These are phyloP conservation scores for Chrysochloris asiatica DNA, from an alignment of 2,113 vertebrate species.

Conservation along the genomic window DNA sequence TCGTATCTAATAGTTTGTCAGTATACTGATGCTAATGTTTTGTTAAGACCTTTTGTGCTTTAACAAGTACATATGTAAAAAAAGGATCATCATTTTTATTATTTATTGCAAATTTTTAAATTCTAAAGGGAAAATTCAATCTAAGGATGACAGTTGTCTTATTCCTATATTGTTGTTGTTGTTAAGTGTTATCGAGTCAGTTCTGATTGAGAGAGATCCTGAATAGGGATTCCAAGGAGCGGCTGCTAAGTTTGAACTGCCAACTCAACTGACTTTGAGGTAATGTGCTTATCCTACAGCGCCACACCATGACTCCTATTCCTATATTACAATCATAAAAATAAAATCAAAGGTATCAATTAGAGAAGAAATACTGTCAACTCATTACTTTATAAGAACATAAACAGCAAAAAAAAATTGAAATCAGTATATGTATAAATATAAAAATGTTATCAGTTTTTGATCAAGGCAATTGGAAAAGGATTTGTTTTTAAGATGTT, in stretches of 20 bases:
- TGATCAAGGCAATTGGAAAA: background rate
- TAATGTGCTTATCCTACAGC: too few relatives aligned
- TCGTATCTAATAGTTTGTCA: background rate
- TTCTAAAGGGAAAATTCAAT: constrained; percentile 6
- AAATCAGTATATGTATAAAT: background rate
- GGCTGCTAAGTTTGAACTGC: too few relatives aligned
- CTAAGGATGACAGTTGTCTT: background rate
- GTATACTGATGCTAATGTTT: background rate
- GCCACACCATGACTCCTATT: too few relatives aligned
- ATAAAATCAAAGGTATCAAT: constrained; percentile 10
- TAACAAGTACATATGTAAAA: background rate
- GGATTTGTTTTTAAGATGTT: too few relatives aligned
- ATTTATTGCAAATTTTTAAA: background rate
- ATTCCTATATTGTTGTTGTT: background rate
- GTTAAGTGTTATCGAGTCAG: too few relatives aligned
- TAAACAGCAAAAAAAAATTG: too few relatives aligned
- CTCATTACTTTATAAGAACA: background rate
- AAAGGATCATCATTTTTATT: background rate
- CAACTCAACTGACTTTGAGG: too few relatives aligned
- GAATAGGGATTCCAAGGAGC: too few relatives aligned
- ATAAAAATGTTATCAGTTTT: background rate
- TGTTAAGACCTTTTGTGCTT: background rate
- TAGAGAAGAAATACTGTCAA: constrained; percentile 5
- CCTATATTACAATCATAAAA: background rate
- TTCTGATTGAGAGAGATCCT: too few relatives aligned